A percentile compares a stretch with the other conserved stretches of the same genome.
phyloP scores from a whole-genome alignment of 1,140 invertebrate species.

The Drosophila tani region DNA sequence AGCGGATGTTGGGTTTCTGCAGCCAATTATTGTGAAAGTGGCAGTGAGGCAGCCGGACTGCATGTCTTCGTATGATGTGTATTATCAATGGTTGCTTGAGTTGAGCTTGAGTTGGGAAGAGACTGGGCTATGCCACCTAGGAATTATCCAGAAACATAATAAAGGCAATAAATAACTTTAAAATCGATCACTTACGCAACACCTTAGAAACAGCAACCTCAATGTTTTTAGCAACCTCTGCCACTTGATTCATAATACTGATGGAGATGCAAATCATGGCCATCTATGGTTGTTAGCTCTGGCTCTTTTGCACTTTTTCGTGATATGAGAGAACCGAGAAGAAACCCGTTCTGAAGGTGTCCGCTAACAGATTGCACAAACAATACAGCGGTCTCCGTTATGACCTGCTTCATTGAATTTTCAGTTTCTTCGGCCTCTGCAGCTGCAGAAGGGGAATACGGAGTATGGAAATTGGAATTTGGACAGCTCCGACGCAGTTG shows the following conservation, averaged over 20 bases:
- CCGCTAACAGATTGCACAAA: constrained; percentile 58
- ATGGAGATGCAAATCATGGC: constrained; percentile 3
- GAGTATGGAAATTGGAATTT: constrained; percentile 6
- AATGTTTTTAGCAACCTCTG: too few relatives aligned
- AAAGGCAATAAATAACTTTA: not conserved
- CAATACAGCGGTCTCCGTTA: constrained; percentile 38
- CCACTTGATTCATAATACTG: not conserved
- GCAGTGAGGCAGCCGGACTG: constrained; percentile 31
- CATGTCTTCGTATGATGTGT: constrained; percentile 3
- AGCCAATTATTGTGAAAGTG: constrained; percentile 75
- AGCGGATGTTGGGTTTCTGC: constrained; percentile 41
- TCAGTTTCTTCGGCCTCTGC: constrained; percentile 7
- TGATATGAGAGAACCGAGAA: constrained; percentile 31
- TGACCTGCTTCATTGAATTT: constrained; percentile 75
- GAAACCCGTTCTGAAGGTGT: constrained; percentile 21
- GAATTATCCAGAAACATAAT: constrained; percentile 30
- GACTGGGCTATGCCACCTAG: constrained; percentile 16
- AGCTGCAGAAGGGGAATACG: constrained; percentile 28
- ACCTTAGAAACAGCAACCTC: constrained; percentile 1
- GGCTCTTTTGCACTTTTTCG: constrained; percentile 30
- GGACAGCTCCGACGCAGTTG: constrained; percentile 35
- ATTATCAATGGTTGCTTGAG: constrained; percentile 26
- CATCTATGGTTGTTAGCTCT: not conserved
- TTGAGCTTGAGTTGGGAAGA: not conserved
- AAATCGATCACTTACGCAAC: constrained; percentile 9